Base-by-base conservation (phyloP, 2,113 vertebrate species). In the Epinephelus lanceolatus region DNA sequence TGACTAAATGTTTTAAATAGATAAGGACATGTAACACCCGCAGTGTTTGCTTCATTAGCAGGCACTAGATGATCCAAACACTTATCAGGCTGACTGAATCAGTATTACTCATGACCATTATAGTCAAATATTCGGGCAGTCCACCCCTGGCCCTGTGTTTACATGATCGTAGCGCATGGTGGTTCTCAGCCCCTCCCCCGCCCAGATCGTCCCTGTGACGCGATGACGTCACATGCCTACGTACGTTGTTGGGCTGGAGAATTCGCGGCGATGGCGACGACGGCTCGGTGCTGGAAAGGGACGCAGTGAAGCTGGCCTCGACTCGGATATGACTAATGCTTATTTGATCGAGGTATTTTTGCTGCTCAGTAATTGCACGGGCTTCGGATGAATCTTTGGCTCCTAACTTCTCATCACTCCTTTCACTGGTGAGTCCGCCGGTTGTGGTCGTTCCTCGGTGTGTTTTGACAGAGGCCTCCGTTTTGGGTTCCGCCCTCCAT, bases 391-490 rank as follows among this genome's bases (percentile, higher is more conserved):
- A 91, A 67, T 60, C 67, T 45, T 69, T 21, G 61, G 40, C 81
- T 33, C 10, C 56, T 13, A 15, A 42, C 74, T 69, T 85, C 65
- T 68, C 83, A 5, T 51, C 80, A 3, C 70, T 81, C 42, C 67
- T 67, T 86, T 81, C 37, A 25, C 61, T 63, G 94, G 95, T 95
- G 92, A 94, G 95, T 95, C 53, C 51, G 67, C 84, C 66, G 86
- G 87, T 30, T 75, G 89, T 45, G n/a, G 71, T 61, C 78, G 71
- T 74, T 83, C 57, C 75, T 90, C 56, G 70, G 40, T 93, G 88
- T 94, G 94, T 95, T 95, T 92, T 93, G 94, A 95, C 91, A 88
- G 92, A 94, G 95, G 95, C 95, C 95, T 96, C 90, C 80, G 89
- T 65, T 63, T 77, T 68, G 94, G 95, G 94, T 91, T 95, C 95